Base-by-base conservation (phyloP, 1,140 invertebrate species). In the Halyomorpha halys region DNA sequence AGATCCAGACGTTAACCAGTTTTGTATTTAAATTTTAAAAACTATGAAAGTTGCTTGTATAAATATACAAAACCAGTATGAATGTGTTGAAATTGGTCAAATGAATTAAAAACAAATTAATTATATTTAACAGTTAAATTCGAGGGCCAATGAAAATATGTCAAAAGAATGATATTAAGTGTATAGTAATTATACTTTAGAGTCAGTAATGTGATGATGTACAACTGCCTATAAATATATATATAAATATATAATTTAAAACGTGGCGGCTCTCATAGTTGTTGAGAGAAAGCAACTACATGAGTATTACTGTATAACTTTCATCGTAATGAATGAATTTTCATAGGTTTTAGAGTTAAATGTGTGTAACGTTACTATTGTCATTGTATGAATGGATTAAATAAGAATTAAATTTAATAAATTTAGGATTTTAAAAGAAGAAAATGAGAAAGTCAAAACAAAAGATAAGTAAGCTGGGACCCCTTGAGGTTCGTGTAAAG, bases 351-450 rank as follows among this genome's bases (percentile, higher is more conserved):
- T 66, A 64, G 62, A 65, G 62, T 68, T 68, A 66, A 68, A 68
- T 68, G 67, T 68, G 62, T 68, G 67, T 68, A 68, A 44, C 62
- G 62, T 68, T 68, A 68, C 49, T 68, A 66, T 63, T 60, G 62
- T 63, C 39, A 34, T 34, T 39, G 61, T 62, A 61, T 68, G 60
- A 54, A 56, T 65, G 61, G 45, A 53, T 56, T 68, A 44, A 60
- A 44, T 44, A 66, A 45, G 39, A 61, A 61, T 27, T 61, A 59
- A 39, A 60, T 18, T 56, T 56, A 64, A 64, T 64, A 56, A 53
- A 56, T 44, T 15, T 44, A 39, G 34, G 30, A 23, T n/a, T 18
- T n/a, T 39, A 60, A 60, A 44, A 60, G 30, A 60, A 44, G 34
- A 44, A 49, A 39, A 59, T 61, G 45, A 62, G 21, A 30, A 65